phyloP scores from a whole-genome alignment of 2,113 vertebrate genomes.

The Xyrauchen texanus region DNA sequence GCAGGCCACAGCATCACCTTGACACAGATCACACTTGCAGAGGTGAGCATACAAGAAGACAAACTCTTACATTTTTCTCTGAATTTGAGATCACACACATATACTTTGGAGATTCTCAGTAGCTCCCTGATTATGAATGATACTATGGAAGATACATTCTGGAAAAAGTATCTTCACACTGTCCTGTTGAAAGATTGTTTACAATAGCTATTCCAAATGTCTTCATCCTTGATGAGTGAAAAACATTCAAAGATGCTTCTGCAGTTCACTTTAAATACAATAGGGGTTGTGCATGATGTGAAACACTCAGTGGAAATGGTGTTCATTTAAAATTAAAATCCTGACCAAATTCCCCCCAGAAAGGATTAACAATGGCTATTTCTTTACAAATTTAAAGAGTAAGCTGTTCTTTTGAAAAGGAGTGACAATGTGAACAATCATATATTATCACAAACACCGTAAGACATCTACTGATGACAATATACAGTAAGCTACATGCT shows the following conservation, averaged over 20 bases:
- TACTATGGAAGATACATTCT: not conserved
- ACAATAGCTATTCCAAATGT: not conserved
- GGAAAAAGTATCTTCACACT: not conserved
- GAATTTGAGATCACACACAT: not conserved
- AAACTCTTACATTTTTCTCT: not conserved
- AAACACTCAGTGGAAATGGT: not conserved
- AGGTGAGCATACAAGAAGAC: constrained; percentile 71
- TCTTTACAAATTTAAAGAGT: not conserved
- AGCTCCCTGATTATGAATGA: not conserved
- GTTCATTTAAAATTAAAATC: not conserved
- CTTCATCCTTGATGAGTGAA: constrained; percentile 6
- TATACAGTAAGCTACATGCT: no score
- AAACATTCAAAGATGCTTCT: not conserved
- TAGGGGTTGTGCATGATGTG: constrained; percentile 7
- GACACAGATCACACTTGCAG: constrained; percentile 77
- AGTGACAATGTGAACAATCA: no score
- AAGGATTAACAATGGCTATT: not conserved
- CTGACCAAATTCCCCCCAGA: constrained; percentile 5
- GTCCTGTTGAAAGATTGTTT: constrained; percentile 16
- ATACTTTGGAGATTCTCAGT: not conserved
- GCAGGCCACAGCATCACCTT: constrained; percentile 72
- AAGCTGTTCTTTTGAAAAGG: no score
- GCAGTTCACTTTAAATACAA: not conserved
- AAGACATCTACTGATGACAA: no score
- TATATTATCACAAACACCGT: no score